Evolutionary conservation across 2,113 vertebrate species (phyloP).

Genomic region (Saguinus midas): DNA sequence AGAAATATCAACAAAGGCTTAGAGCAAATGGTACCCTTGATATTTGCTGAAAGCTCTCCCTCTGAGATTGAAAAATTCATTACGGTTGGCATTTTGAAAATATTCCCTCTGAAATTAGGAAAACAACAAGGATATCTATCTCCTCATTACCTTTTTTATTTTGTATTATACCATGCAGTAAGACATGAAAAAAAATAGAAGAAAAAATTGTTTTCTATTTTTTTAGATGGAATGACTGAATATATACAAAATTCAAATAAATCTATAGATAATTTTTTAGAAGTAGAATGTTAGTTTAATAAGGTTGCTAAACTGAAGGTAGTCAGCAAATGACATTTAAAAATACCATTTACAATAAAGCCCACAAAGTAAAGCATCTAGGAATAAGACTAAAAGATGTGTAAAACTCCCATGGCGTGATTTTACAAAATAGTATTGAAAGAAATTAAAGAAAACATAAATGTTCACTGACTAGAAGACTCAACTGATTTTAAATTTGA

Average conservation of each 20-base stretch:
- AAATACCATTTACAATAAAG: neutral
- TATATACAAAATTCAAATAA: neutral
- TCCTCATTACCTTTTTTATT: neutral
- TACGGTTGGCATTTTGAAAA: conserved; percentile 18
- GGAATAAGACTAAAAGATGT: neutral
- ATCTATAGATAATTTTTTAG: neutral
- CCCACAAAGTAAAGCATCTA: neutral
- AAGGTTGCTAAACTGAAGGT: neutral
- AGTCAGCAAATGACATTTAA: neutral
- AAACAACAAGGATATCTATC: neutral
- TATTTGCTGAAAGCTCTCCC: conserved; percentile 3
- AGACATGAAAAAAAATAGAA: neutral
- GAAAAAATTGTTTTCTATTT: neutral
- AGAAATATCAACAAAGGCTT: neutral
- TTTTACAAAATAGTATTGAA: neutral
- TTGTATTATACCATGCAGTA: neutral
- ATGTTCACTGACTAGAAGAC: neutral
- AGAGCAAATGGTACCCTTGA: neutral
- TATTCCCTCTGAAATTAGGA: conserved; percentile 28
- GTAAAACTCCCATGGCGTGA: neutral
- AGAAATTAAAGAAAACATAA: conserved; percentile 31
- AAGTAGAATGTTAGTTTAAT: neutral
- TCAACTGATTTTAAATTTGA: neutral
- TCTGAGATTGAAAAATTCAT: neutral
- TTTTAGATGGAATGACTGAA: neutral